Evolutionary conservation across 2,888 invertebrate genomes (phyloP).

Genomic region (Drosophila merina): DNA sequence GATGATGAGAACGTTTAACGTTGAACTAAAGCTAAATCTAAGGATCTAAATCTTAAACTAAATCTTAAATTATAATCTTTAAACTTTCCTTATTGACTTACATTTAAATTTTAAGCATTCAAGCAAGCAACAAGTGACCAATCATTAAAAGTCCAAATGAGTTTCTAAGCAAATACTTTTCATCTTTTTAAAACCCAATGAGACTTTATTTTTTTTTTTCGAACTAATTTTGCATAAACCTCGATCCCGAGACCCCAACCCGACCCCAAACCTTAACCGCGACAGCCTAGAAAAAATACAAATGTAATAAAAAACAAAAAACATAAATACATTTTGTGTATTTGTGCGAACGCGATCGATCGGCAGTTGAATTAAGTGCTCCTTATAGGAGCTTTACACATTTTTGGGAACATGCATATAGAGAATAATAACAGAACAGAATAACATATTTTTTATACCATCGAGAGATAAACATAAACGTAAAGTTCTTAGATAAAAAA

Average conservation of each 20-base stretch:
- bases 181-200: neutral
- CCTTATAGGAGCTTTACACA: conserved; percentile 71
- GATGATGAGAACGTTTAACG: neutral
- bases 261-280: no score
- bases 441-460: conserved; percentile 35
- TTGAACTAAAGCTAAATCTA: neutral
- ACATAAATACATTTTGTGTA: conserved; percentile 3
- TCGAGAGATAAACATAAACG: conserved; percentile 6
- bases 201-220: no score
- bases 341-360: conserved; percentile 19
- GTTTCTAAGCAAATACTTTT: neutral
- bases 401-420: conserved; percentile 53
- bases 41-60: neutral
- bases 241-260: neutral
- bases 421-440: conserved; percentile 17
- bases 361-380: conserved; percentile 63
- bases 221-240: no score
- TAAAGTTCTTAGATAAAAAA: conserved; percentile 5
- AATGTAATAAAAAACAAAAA: neutral
- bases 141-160: neutral
- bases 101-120: neutral
- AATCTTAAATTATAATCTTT: neutral
- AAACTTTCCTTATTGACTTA: neutral
- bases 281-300: no score
- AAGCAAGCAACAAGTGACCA: conserved; percentile 1